phyloP scores from a whole-genome alignment of 2,113 vertebrate genomes.

The Drymodes brunneopygia region DNA sequence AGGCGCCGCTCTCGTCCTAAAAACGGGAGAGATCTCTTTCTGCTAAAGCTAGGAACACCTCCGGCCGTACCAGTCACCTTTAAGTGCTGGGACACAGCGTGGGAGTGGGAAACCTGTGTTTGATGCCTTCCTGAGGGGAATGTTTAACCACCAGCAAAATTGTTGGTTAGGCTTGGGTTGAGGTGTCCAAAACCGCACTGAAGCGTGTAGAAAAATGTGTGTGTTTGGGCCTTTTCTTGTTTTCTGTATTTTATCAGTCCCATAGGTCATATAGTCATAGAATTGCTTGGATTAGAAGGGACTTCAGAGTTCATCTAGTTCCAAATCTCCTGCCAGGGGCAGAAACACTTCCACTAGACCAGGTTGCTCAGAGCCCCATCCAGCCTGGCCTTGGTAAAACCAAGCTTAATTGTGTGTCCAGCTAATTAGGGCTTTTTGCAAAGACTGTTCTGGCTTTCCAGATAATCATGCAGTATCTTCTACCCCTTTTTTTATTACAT shows the following conservation, averaged over 20 bases:
- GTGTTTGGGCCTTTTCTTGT: neutral
- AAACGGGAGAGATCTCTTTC: rapidly evolving
- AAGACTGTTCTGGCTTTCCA: neutral
- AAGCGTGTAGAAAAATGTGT: neutral
- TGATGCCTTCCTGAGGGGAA: neutral
- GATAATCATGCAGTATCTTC: rapidly evolving
- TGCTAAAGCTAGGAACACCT: rapidly evolving
- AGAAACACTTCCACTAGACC: neutral
- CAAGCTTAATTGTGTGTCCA: neutral
- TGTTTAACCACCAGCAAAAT: neutral
- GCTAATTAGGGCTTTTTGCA: neutral
- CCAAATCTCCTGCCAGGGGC: too few relatives aligned
- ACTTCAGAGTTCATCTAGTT: neutral
- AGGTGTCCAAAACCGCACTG: rapidly evolving
- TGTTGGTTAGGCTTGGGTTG: neutral
- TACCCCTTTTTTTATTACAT: rapidly evolving
- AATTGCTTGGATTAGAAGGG: neutral
- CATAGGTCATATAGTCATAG: too few relatives aligned
- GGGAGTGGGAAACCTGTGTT: neutral
- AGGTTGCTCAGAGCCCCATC: neutral
- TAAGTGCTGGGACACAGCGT: rapidly evolving
- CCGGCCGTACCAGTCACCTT: rapidly evolving
- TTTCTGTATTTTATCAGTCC: neutral
- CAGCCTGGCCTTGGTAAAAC: neutral
- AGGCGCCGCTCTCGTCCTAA: rapidly evolving